These are phyloP conservation scores for Serinus canaria DNA, from an alignment of 2,113 vertebrate species.

Conservation along the genomic window DNA sequence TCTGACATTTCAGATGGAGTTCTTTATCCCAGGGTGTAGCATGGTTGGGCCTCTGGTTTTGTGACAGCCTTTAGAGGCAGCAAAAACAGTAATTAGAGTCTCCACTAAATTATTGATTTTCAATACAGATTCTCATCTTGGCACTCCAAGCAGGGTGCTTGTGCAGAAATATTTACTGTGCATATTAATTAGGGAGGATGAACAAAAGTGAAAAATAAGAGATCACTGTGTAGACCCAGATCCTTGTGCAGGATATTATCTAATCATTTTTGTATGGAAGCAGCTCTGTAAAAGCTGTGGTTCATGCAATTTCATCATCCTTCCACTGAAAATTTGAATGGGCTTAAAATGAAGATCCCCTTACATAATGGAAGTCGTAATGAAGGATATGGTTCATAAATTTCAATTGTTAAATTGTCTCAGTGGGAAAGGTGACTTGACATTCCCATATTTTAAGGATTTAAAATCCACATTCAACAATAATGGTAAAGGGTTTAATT, in stretches of 20 bases:
- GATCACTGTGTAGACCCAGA: background rate
- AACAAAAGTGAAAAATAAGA: background rate
- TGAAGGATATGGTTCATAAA: constrained; percentile 61
- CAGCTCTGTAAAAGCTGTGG: background rate
- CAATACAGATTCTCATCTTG: background rate
- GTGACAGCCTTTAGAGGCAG: background rate
- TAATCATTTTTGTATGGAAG: background rate
- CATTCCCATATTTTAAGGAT: constrained; percentile 41
- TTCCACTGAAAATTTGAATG: constrained; percentile 14
- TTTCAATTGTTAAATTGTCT: constrained; percentile 62
- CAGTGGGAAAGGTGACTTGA: constrained; percentile 49
- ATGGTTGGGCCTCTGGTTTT: background rate
- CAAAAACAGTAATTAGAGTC: background rate
- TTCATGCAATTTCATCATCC: background rate
- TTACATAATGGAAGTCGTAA: constrained; percentile 38
- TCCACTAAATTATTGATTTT: constrained; percentile 7
- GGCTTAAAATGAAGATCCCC: constrained; percentile 56
- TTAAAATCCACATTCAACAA: constrained; percentile 34
- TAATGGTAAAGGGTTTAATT: constrained; percentile 51
- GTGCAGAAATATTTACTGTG: background rate
- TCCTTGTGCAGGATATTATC: background rate
- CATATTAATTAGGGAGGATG: background rate
- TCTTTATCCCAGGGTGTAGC: background rate
- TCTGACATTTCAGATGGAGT: background rate
- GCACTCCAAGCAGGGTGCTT: background rate